Percentiles rank a stretch among this genome's conserved stretches.
These are phyloP conservation scores for Dicaeum eximium DNA, from an alignment of 2,113 vertebrate genomes.

Conservation along the genomic window DNA sequence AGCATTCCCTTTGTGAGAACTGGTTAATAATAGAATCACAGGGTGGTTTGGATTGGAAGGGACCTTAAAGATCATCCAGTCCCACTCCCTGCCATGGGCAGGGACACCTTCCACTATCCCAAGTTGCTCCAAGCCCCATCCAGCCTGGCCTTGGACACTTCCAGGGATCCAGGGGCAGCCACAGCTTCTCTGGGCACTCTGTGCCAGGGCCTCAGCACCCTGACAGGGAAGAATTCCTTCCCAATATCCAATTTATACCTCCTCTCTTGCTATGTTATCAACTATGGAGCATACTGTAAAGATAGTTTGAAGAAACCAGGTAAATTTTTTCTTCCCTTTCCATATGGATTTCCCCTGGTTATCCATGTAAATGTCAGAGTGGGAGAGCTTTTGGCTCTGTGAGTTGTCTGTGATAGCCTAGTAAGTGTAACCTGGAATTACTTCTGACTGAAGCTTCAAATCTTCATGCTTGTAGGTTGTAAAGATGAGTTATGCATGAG, in stretches of 20 bases:
- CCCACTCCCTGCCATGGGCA: neutral
- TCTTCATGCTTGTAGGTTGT: neutral
- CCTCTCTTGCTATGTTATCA: neutral
- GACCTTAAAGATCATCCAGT: neutral
- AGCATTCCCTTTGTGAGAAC: neutral
- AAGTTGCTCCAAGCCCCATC: fast-evolving
- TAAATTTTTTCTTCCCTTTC: neutral
- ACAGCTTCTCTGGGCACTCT: neutral
- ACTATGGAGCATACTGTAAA: neutral
- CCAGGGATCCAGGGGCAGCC: neutral
- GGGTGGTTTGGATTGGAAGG: neutral
- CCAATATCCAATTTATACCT: neutral
- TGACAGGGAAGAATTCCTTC: neutral
- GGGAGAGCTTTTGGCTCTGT: neutral
- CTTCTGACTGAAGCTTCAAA: neutral
- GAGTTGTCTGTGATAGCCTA: neutral
- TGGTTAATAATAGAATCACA: neutral
- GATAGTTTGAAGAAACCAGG: neutral
- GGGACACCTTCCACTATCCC: neutral
- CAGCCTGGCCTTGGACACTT: neutral
- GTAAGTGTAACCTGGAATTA: neutral
- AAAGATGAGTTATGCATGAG: neutral
- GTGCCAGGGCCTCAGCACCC: fast-evolving
- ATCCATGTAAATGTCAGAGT: neutral
- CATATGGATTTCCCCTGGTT: neutral